Evolutionary conservation across 1,140 invertebrate species (phyloP).

Genomic region (Venustaconcha ellipsiformis): DNA sequence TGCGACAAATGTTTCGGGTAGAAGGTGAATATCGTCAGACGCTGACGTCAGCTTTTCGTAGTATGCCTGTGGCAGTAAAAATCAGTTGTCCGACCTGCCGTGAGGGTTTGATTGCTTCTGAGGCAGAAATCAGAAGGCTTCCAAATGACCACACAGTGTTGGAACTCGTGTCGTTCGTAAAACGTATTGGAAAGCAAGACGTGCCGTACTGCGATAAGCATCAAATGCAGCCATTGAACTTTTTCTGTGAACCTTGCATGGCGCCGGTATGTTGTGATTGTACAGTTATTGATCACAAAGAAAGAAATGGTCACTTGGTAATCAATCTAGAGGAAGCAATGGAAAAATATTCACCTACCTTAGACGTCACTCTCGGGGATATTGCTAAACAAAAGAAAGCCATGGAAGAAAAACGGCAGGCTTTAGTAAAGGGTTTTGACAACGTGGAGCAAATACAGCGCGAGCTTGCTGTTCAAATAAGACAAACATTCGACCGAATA

Average conservation of each 20-base stretch:
- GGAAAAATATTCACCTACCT: conserved; percentile 58
- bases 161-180: conserved; percentile 56
- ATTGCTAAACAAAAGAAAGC: conserved; percentile 43
- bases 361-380: conserved; percentile 54
- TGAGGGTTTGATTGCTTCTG: conserved; percentile 90
- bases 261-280: conserved; percentile 64
- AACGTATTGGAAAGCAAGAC: conserved; percentile 49
- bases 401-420: conserved; percentile 45
- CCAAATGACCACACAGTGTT: conserved; percentile 63
- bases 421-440: conserved; percentile 51
- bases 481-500: conserved; percentile 57
- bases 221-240: conserved; percentile 63
- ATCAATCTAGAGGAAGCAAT: conserved; percentile 63
- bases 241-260: conserved; percentile 65
- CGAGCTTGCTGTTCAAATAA: conserved; percentile 51
- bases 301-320: conserved; percentile 57
- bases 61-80: conserved; percentile 61
- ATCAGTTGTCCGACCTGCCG: conserved; percentile 85
- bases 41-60: conserved; percentile 58
- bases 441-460: conserved; percentile 56
- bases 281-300: conserved; percentile 64
- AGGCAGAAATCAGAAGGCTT: conserved; percentile 55
- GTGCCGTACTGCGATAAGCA: conserved; percentile 61
- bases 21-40: conserved; percentile 62
- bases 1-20: conserved; percentile 67